Conservation (phyloP, 1,140 invertebrate species). For the Archegozetes longisetosus region DNA sequence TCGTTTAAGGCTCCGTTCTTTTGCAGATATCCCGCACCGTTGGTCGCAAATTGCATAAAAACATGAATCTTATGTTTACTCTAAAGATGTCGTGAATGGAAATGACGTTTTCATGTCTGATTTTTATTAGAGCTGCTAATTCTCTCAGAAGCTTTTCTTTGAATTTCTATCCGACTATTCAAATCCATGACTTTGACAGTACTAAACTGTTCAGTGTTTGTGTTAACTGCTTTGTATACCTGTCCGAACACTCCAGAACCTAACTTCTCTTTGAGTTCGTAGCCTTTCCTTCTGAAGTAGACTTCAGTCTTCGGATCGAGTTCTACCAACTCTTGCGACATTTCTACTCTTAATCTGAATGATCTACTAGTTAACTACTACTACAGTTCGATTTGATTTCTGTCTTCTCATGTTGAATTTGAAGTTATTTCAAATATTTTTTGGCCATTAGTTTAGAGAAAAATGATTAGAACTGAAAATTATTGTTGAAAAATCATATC, state of each 20-base stretch:
- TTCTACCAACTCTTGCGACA: too few species aligned
- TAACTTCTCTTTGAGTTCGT: constrained; percentile 6
- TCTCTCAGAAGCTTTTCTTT: constrained; percentile 14
- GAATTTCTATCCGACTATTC: constrained; percentile 10
- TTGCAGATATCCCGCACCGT: constrained; percentile 10
- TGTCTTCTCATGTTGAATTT: too few species aligned
- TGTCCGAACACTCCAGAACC: constrained; percentile 14
- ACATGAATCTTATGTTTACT: not conserved
- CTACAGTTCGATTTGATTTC: too few species aligned
- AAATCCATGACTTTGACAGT: constrained; percentile 14
- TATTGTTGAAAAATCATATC: too few species aligned
- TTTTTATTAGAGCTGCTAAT: constrained; percentile 1
- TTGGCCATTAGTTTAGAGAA: too few species aligned
- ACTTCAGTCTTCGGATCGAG: constrained; percentile 16
- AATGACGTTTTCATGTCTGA: constrained; percentile 8
- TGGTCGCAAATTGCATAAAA: constrained; percentile 13
- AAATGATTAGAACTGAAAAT: too few species aligned
- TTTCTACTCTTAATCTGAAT: too few species aligned
- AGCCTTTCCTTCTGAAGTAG: constrained; percentile 13
- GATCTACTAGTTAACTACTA: too few species aligned
- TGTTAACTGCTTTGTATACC: constrained; percentile 12
- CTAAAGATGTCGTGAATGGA: constrained; percentile 5
- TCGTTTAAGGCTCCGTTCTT: constrained; percentile 10
- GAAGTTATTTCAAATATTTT: too few species aligned
- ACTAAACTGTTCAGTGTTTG: not conserved